A percentile compares a stretch with the other conserved stretches of the same genome.
These are phyloP conservation scores for Nebria salina DNA, from an alignment of 2,888 invertebrate genomes.

Conservation along the genomic window DNA sequence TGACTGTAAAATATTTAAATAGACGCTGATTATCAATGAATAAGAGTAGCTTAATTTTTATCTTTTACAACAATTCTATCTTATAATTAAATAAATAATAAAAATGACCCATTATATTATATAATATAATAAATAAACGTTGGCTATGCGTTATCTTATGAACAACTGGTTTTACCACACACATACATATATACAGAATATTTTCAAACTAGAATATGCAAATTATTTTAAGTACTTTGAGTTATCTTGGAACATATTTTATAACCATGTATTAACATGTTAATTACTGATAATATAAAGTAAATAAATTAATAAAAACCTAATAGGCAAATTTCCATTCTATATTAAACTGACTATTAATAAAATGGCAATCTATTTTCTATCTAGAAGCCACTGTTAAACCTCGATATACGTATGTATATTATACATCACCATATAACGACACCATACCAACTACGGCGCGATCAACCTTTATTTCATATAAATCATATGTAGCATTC, in stretches of 20 bases:
- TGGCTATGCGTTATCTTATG: conserved; percentile 4
- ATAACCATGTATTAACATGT: conserved; percentile 17
- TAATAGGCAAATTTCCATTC: neutral
- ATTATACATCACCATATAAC: neutral
- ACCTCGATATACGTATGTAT: neutral
- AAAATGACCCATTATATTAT: neutral
- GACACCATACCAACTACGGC: no score
- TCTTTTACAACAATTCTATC: neutral
- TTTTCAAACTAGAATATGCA: conserved; percentile 14
- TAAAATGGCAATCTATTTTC: neutral
- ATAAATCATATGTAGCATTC: no score
- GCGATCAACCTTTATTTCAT: no score
- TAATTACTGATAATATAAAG: conserved; percentile 8
- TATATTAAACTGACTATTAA: neutral
- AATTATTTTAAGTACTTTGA: conserved; percentile 17
- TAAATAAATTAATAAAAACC: neutral
- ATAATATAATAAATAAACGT: neutral
- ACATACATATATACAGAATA: neutral
- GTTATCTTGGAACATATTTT: conserved; percentile 12
- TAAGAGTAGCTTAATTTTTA: neutral
- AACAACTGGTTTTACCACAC: conserved; percentile 5
- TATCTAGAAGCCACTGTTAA: neutral
- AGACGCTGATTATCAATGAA: neutral
- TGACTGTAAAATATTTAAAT: no score
- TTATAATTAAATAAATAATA: conserved; percentile 2